These are phyloP conservation scores for Peromyscus melanophrys DNA, from an alignment of 2,797 vertebrate species.

Conservation along the genomic window DNA sequence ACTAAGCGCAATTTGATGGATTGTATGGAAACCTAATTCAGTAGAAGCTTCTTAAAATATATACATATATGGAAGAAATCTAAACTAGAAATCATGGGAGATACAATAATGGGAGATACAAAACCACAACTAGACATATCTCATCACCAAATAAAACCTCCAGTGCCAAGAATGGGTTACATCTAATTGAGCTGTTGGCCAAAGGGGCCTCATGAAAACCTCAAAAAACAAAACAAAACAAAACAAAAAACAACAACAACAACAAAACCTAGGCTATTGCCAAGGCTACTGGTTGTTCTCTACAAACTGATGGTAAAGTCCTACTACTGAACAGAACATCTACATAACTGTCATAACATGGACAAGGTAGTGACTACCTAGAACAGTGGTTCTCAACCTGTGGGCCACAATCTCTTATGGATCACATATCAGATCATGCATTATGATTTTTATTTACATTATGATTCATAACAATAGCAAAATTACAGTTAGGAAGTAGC, in stretches of 20 bases:
- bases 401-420: not conserved
- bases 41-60: not conserved
- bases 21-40: not conserved
- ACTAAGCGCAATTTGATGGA: not conserved
- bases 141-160: not conserved
- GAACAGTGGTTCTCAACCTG: not conserved
- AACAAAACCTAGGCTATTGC: not conserved
- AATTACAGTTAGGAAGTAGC: not conserved
- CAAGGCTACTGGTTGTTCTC: not conserved
- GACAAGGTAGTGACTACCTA: not conserved
- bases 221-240: not conserved
- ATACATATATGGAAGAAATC: not conserved
- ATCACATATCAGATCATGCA: not conserved
- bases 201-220: not conserved
- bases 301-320: not conserved
- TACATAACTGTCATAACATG: not conserved
- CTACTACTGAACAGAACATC: not conserved
- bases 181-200: not conserved
- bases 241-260: not conserved
- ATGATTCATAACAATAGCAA: not conserved
- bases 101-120: not conserved
- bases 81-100: not conserved
- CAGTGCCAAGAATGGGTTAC: not conserved
- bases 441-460: not conserved
- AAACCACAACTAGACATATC: not conserved